Conservation (phyloP, 2,113 vertebrate genomes). For the Tonatia bakeri region DNA sequence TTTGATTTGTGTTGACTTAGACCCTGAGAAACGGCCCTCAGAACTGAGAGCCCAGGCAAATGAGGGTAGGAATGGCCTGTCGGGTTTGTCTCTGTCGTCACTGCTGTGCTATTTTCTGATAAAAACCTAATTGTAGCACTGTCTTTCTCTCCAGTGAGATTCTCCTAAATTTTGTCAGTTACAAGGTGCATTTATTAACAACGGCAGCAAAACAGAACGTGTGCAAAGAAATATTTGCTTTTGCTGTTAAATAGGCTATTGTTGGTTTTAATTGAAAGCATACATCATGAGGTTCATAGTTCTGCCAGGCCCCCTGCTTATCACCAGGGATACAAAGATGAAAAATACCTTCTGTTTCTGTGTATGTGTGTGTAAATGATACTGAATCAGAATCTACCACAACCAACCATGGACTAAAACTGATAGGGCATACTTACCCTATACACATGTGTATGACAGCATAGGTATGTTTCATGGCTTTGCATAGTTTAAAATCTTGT, state of each 20-base stretch:
- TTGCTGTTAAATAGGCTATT: conserved; percentile 34
- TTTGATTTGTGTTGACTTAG: conserved; percentile 82
- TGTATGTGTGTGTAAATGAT: not conserved
- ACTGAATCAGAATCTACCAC: not conserved
- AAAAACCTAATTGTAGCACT: conserved; percentile 34
- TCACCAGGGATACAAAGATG: not conserved
- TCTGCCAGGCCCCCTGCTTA: not conserved
- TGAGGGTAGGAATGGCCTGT: conserved; percentile 49
- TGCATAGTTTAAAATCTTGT: not conserved
- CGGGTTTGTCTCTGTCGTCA: not conserved
- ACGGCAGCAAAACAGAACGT: not conserved
- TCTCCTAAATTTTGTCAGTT: conserved; percentile 53
- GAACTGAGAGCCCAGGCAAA: conserved; percentile 63
- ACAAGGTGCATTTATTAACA: conserved; percentile 38
- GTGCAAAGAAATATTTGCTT: not conserved
- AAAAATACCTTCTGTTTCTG: not conserved
- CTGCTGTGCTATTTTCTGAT: not conserved
- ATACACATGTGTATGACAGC: too few species aligned
- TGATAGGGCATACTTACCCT: not conserved
- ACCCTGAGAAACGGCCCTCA: conserved; percentile 74
- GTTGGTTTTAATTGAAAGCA: conserved; percentile 51
- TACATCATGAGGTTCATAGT: not conserved
- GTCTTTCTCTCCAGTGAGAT: not conserved
- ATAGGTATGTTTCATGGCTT: not conserved
- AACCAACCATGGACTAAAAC: not conserved